Evolutionary conservation across 2,113 vertebrate genomes (phyloP), one percentile per base, ranked within the genome.

Genomic region (Rhinoderma darwinii): DNA sequence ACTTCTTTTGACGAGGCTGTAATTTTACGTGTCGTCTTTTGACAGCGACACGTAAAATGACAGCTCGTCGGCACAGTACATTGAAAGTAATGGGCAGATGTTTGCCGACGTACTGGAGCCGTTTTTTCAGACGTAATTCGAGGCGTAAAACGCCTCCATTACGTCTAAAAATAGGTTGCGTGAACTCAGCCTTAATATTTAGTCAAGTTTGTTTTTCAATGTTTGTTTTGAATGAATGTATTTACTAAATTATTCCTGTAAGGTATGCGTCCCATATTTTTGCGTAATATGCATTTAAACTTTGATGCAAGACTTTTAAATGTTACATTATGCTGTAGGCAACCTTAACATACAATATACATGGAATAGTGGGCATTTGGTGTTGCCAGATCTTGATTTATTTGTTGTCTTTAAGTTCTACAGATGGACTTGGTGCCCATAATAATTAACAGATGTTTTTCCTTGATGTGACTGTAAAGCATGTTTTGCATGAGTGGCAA

Each of bases 361-460:
- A 43, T 66, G 11, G 43, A 51, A 41, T 20, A 50, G 59, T 54
- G 30, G 79, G 56, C 4, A n/a, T 44, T 68, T 66, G 56, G 30
- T 68, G 74, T 77, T 85, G 73, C 73, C 12, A 41, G 18, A 66
- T 77, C 30, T 78, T 66, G 30, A 37, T 76, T 27, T 37, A 9
- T 20, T 86, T 86, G 37, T 77, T 85, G 47, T 32, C 74, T 68
- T 76, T 30, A 78, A 39, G 74, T 78, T 85, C 61, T 66, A 85
- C 39, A 66, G 66, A 68, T 78, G 39, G 41, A 51, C 12, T 66
- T 78, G 37, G 84, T 85, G 74, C 74, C 59, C 30, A 50, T 85
- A 85, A 85, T 85, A 68, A 63, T 47, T 66, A 66, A 30, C 84
- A 85, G 84, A 85, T 86, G 84, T 86, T 78, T 32, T 61, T 66